Evolutionary conservation across 2,888 invertebrate genomes (phyloP), one percentile per base, ranked within the genome.

Genomic region (Saturnia pavonia): DNA sequence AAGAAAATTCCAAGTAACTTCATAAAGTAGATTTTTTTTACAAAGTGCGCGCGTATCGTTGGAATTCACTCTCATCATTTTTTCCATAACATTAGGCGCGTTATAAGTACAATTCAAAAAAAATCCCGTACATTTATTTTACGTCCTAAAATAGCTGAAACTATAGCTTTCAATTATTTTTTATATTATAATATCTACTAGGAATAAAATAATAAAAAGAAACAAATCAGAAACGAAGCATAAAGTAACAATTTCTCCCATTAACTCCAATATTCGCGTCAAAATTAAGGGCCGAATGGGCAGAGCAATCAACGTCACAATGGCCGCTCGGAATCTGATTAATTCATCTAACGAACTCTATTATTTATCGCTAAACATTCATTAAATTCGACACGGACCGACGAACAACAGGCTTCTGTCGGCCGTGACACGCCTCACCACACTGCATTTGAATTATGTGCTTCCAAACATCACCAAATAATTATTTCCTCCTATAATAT

Each of bases 291-390:
- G 67, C 67, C 67, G 67, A 67, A 67, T 22, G 48, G 48, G 45
- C 45, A 25, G 25, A 45, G 67, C 67, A 67, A 67, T 67, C 67
- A 67, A 45, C 48, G 67, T 48, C 67, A 67, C 67, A 67, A 67
- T 67, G 48, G 45, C 67, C 67, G 45, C 67, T 16, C 45, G 67
- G 67, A 67, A 67, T 48, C 67, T 67, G 43, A 67, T 67, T 67
- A 67, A 67, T 67, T 45, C 43, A 43, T 67, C 45, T 67, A 67
- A 67, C 67, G 67, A 67, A 67, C 67, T 67, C 67, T 67, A 67
- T 67, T 67, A 67, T 67, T 67, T 67, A 67, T 45, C 48, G 67
- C 48, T 45, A 48, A 67, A 48, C 67, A 65, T 65, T 67, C 67
- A 67, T 67, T 67, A 67, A 67, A 45, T 67, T 43, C 48, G 67